Base-by-base conservation (phyloP, 92 coral and sea anemone species). In the Bergia sp. region DNA sequence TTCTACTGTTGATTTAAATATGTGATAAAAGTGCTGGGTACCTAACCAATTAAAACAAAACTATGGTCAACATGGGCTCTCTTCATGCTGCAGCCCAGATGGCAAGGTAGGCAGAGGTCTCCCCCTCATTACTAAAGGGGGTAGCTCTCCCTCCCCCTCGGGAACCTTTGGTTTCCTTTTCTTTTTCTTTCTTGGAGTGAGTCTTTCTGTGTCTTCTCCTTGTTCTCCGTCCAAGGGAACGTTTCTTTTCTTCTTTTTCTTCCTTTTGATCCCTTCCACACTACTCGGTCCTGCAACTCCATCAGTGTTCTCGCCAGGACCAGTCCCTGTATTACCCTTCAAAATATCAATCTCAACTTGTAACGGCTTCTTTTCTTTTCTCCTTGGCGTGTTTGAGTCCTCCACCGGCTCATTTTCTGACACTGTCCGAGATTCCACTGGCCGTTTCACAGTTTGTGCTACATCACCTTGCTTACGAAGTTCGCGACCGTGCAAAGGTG, bases 81-180 rank as follows among this genome's bases (percentile, higher is more conserved):
- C 86, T 53, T 65, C 86, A 13, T 47, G 53, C 20, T 21, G 61
- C 10, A 66, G 64, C 42, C 39, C 36, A 15, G 86, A 11, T 5
- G 87, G 79, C 78, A 84, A 21, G 7, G 79, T 15, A 37, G 87
- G 87, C 5, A 84, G 87, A 7, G 87, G 41, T 84, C 87, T 84
- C 36, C 87, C 79, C 37, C 7, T 44, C 23, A 84, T 10, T n/a
- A 84, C 87, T 45, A 84, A 74, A 15, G 87, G 87, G 15, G 87
- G 87, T 21, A 84, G 23, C 36, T 84, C 76, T 18, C 76, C 73
- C 49, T 82, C 86, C 57, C 37, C 49, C 73, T 23, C 87, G 39
- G 67, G 41, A 29, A 11, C 0, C n/a, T 84, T 84, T 45, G 87
- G 79, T 47, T 84, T 84, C 21, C 67, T 84, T 37, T 84, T 84